Evolutionary conservation across 2,888 invertebrate species (phyloP).

Genomic region (Zhuqinia jingwanae): DNA sequence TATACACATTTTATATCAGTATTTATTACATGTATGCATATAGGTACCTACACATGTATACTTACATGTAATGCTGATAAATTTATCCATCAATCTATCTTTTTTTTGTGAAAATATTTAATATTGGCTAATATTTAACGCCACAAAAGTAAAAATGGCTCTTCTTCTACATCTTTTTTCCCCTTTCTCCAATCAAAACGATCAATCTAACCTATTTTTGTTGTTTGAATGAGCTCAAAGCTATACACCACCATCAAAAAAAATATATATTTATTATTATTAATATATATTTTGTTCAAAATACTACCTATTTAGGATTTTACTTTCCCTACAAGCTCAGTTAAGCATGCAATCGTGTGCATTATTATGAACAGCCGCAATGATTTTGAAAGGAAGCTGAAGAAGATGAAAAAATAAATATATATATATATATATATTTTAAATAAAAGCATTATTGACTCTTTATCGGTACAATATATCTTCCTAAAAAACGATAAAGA

Average conservation of each 20-base stretch:
- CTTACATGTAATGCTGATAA: neutral
- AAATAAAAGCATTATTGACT: constrained; percentile 24
- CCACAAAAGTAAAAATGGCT: constrained; percentile 30
- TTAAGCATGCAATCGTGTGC: constrained; percentile 56
- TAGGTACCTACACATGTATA: neutral
- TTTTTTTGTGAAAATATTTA: constrained; percentile 11
- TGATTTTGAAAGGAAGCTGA: constrained; percentile 41
- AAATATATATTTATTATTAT: too few relatives aligned
- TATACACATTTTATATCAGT: constrained; percentile 5
- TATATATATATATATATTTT: constrained; percentile 1
- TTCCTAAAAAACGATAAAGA: constrained; percentile 1
- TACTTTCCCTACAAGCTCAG: constrained; percentile 67
- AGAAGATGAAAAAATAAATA: neutral
- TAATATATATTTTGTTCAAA: constrained; percentile 10
- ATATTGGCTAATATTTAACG: constrained; percentile 3
- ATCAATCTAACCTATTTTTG: constrained; percentile 65
- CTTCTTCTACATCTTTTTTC: constrained; percentile 17
- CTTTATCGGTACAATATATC: constrained; percentile 23
- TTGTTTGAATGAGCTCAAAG: constrained; percentile 50
- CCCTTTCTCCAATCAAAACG: constrained; percentile 56
- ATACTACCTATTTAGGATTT: constrained; percentile 26
- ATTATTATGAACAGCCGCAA: neutral
- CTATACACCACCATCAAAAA: too few relatives aligned
- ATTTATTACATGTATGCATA: neutral
- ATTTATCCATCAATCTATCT: too few relatives aligned